Evolutionary conservation across 2,113 vertebrate species (phyloP), one percentile per base, ranked within the genome.

Genomic region (Chaetorhynchus papuensis): DNA sequence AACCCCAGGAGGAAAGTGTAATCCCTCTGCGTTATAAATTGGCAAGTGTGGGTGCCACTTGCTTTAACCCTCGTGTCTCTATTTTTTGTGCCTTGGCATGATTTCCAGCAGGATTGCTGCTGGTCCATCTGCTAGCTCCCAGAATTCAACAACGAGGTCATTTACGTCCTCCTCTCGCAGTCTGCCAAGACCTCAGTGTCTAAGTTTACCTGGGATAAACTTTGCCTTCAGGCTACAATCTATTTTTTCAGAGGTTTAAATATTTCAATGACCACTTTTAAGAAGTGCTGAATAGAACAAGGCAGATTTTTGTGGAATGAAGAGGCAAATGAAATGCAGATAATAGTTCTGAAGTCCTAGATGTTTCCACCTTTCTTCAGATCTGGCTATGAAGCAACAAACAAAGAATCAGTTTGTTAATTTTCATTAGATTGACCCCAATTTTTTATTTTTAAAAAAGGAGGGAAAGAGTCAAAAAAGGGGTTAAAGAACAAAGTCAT

Each of bases 1-100:
- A 47, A 56, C 10, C 15, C 9, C 56, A 24, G 18, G 26, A 68
- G 39, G 44, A 49, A 10, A 30, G 26, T 26, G 26, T 3, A 41
- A 42, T 31, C 26, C 19, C 35, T 68, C 30, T 63, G 9, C 20
- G 7, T 15, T 50, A 33, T 5, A 33, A 37, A 28, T 8, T 47
- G 47, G 17, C 39, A 70, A 53, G 35, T 14, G 19, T 1, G 1
- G 7, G 9, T 8, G 1, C 13, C 2, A 3, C 33, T 65, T 47
- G 33, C 15, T 89, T 63, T 76, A 83, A 61, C 19, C 22, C n/a
- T 60, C 4, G 0, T 33, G 33, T 18, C n/a, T 71, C n/a, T 65
- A 26, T 27, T 56, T 44, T 78, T 54, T 41, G 59, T 39, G 44
- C 19, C 17, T 54, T 83, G 64, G 50, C n/a, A 45, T 54, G 20